Evolutionary conservation across 1,140 invertebrate species (phyloP), one percentile per base, ranked within the genome.

Genomic region (Procambarus virginalis): DNA sequence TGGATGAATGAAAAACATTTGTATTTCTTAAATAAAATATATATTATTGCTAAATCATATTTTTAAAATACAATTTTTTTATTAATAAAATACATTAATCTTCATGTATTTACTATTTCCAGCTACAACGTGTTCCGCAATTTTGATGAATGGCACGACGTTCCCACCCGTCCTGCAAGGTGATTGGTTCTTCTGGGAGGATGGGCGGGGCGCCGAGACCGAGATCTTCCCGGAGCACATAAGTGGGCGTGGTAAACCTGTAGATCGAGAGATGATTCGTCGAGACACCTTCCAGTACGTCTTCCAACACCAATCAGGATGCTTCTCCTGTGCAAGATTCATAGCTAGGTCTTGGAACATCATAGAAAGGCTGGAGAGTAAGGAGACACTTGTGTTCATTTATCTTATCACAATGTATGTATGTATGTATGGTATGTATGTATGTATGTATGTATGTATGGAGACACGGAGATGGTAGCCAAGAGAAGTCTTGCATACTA

Each of bases 161-260:
- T 91, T 91, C 55, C 91, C 91, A 10, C 5, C 76, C 73, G 76
- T 89, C 14, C 68, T 91, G 12, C 86, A 80, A 80, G 91, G 91
- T 3, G 78, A 86, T 45, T 91, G 91, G 91, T 91, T 73, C 83
- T 89, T 76, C 46, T 91, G 91, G 91, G 87, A 91, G 22, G 64
- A 89, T 8, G 91, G 91, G n/a, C 73, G 83, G 34, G 78, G 80
- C 22, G 49, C 76, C 1, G 77, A 88, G 5, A 60, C 83, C 14
- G 79, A 68, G 17, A 91, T 91, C 82, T 51, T 34, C 49, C 34
- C 84, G 49, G 48, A 75, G 3, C 46, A 86, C 64, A 78, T 85
- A 17, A 64, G 55, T 34, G 60, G 76, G 14, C 51, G 82, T 3
- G 91, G 91, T 8, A 55, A 20, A 4, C 82, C 83, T 0, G 5